A percentile compares a stretch with the other conserved stretches of the same genome.
These are phyloP conservation scores for Aphelocoma coerulescens DNA, from an alignment of 2,113 vertebrate genomes.

Conservation along the genomic window DNA sequence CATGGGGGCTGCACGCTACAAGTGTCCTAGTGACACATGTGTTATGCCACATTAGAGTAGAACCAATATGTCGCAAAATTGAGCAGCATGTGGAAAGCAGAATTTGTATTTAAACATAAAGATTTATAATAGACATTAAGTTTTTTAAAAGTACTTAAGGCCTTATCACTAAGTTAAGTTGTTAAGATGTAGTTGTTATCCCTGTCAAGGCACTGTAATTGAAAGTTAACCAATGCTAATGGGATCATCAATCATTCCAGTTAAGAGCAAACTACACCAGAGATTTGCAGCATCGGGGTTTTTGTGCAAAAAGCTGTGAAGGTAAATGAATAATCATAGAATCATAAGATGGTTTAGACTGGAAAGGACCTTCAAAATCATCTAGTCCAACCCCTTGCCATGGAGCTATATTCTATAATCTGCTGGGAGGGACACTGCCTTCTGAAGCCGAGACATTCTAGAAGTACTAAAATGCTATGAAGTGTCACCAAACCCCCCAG, in stretches of 20 bases:
- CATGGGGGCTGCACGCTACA: not conserved
- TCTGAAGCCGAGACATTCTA: not conserved
- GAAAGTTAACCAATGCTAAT: not conserved
- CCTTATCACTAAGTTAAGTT: not conserved
- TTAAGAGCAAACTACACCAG: not conserved
- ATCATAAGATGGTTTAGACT: not conserved
- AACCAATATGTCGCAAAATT: not conserved
- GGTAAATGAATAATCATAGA: not conserved
- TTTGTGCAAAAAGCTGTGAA: not conserved
- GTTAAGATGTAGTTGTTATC: not conserved
- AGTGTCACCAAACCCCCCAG: not conserved
- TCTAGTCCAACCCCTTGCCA: not conserved
- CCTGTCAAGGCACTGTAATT: not conserved
- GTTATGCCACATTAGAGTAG: not conserved
- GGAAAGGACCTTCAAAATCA: not conserved
- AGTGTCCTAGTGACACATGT: accelerated
- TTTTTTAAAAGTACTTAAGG: not conserved
- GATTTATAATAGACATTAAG: not conserved
- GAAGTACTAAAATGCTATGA: not conserved
- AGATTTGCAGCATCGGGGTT: not conserved
- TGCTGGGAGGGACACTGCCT: not conserved
- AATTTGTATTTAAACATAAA: not conserved
- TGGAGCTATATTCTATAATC: not conserved
- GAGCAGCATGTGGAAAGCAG: not conserved
- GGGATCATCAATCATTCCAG: not conserved